These are phyloP conservation scores for Heteromyza rotundicornis DNA, from an alignment of 2,888 invertebrate genomes.

Conservation along the genomic window DNA sequence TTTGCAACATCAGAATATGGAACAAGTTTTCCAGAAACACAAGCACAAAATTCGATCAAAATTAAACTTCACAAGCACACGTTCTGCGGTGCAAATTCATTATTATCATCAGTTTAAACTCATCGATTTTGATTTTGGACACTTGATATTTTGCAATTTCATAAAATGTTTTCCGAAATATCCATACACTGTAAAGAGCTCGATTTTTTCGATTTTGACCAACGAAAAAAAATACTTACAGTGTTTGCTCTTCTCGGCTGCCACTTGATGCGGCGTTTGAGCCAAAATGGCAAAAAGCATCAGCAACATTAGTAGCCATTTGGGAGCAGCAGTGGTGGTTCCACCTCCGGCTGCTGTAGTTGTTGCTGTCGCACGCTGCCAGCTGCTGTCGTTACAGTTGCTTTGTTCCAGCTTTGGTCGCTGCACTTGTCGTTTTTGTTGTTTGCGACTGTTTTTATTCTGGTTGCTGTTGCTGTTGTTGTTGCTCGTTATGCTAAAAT, in stretches of 20 bases:
- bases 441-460: constrained; percentile 10
- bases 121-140: no score
- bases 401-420: background rate
- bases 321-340: constrained; percentile 42
- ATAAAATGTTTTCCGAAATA: no score
- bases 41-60: no score
- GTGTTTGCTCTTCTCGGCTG: constrained; percentile 62
- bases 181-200: no score
- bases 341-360: constrained; percentile 27
- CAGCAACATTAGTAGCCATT: constrained; percentile 58
- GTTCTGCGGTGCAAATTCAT: no score
- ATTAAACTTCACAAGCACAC: no score
- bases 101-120: no score
- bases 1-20: no score
- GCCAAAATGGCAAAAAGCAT: constrained; percentile 54
- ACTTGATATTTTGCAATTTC: no score
- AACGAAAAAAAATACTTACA: constrained; percentile 55
- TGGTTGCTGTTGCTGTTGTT: constrained; percentile 17
- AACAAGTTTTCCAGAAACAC: no score
- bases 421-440: constrained; percentile 6
- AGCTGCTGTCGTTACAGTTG: constrained; percentile 9
- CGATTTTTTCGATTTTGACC: no score
- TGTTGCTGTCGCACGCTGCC: background rate
- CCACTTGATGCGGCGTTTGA: constrained; percentile 54
- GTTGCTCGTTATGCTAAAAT: constrained; percentile 25